phyloP scores from a whole-genome alignment of 2,797 vertebrate genomes.

The Momotus momota region DNA sequence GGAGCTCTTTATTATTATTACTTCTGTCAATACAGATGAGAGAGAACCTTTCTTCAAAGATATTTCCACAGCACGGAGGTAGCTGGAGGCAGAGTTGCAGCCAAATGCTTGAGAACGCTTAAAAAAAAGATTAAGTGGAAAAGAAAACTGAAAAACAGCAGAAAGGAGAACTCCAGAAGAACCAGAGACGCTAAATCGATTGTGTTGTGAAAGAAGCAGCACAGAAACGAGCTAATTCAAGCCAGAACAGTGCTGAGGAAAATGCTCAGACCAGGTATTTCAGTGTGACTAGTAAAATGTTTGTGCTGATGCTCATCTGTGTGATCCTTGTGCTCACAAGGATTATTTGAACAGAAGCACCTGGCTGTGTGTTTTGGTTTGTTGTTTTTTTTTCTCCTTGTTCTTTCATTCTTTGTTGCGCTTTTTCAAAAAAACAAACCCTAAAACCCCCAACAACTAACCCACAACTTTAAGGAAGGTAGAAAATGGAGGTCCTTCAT shows the following conservation, averaged over 20 bases:
- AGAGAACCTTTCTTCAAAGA: background rate
- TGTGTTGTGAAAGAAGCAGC: background rate
- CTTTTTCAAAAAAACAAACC: background rate
- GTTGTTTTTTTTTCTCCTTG: background rate
- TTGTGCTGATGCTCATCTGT: background rate
- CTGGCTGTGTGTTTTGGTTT: fast-evolving
- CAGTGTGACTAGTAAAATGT: fast-evolving
- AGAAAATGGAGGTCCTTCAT: background rate
- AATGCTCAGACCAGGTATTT: background rate
- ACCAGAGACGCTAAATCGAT: too few species aligned
- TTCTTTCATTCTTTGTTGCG: background rate
- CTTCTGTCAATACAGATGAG: background rate
- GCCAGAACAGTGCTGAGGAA: background rate
- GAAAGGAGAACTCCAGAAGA: background rate
- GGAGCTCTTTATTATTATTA: background rate
- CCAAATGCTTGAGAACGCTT: background rate
- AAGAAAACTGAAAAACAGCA: background rate
- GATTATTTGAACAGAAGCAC: background rate
- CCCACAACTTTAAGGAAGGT: background rate
- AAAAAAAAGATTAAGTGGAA: background rate
- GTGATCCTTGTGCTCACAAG: fast-evolving
- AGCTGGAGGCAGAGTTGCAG: background rate
- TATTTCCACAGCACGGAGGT: background rate
- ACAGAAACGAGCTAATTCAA: fast-evolving
- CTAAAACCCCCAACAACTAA: too few species aligned